phyloP scores from a whole-genome alignment of 1,140 invertebrate species.

The Drosophila pseudoobscura region DNA sequence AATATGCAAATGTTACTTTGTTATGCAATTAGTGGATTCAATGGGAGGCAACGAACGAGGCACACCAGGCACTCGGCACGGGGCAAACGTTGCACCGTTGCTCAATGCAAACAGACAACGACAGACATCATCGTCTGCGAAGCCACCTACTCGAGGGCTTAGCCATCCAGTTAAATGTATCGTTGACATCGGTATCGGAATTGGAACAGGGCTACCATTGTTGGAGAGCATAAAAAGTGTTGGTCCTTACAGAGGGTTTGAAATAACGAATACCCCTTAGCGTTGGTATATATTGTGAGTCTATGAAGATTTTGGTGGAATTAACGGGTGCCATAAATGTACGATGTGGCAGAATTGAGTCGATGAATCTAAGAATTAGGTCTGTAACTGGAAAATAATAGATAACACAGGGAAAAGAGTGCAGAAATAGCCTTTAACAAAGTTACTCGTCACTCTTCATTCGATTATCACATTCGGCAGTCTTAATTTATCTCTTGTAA shows the following conservation, averaged over 20 bases:
- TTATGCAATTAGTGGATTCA: constrained; percentile 83
- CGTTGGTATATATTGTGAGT: too few relatives aligned
- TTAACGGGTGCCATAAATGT: too few relatives aligned
- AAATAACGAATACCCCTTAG: neutral
- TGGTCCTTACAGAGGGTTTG: neutral
- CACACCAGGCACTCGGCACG: constrained; percentile 39
- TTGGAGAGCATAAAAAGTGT: constrained; percentile 6
- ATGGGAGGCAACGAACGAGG: constrained; percentile 62
- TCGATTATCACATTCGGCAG: too few relatives aligned
- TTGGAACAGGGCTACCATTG: constrained; percentile 35
- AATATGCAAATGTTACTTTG: constrained; percentile 83
- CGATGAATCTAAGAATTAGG: too few relatives aligned
- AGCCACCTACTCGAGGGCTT: constrained; percentile 41
- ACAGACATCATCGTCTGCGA: constrained; percentile 31
- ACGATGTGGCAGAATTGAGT: too few relatives aligned
- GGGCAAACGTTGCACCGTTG: constrained; percentile 30
- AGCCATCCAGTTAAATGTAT: constrained; percentile 70
- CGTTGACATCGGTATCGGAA: constrained; percentile 54
- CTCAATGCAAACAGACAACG: constrained; percentile 31
- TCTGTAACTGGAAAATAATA: too few relatives aligned
- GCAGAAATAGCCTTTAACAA: neutral
- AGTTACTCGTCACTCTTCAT: too few relatives aligned
- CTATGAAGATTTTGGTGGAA: too few relatives aligned
- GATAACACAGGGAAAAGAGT: too few relatives aligned
- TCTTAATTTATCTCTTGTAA: too few relatives aligned